A percentile compares a stretch with the other conserved stretches of the same genome.
Evolutionary conservation across 2,797 vertebrate species (phyloP).

Genomic region (Sandelia bainsii): DNA sequence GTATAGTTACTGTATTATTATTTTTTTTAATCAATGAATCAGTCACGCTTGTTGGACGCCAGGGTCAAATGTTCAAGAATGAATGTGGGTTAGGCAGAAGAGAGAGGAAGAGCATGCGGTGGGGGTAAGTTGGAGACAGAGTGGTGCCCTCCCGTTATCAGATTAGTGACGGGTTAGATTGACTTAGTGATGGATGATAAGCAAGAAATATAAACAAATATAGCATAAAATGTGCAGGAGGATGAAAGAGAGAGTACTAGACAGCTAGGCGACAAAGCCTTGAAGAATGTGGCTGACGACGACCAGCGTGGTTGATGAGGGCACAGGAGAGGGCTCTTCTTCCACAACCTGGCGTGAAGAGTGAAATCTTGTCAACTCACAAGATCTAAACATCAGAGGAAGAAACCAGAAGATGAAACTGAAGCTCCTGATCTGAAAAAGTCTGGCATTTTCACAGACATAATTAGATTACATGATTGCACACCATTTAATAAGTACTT

Average conservation of each 20-base stretch:
- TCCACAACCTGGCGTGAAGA: slow-evolving; percentile 10
- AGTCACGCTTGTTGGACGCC: slow-evolving; percentile 64
- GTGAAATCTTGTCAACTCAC: slow-evolving; percentile 28
- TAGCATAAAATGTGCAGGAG: slow-evolving; percentile 67
- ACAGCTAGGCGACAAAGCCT: slow-evolving; percentile 55
- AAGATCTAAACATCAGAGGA: slow-evolving; percentile 32
- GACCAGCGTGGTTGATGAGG: slow-evolving; percentile 21
- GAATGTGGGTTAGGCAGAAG: slow-evolving; percentile 67
- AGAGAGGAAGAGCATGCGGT: slow-evolving; percentile 60
- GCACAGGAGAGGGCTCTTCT: slow-evolving; percentile 32
- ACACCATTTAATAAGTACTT: slow-evolving; percentile 4
- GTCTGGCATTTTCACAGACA: slow-evolving; percentile 4
- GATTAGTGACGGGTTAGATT: slow-evolving; percentile 75
- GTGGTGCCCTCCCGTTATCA: slow-evolving; percentile 80
- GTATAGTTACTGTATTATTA: slow-evolving; percentile 58
- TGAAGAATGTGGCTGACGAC: slow-evolving; percentile 43
- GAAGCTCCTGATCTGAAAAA: neutral
- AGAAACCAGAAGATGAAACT: slow-evolving; percentile 9
- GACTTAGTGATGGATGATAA: slow-evolving; percentile 76
- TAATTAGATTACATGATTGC: slow-evolving; percentile 14
- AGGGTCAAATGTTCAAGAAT: slow-evolving; percentile 77
- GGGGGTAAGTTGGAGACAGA: slow-evolving; percentile 74
- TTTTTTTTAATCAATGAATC: slow-evolving; percentile 70
- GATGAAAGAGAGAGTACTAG: slow-evolving; percentile 55
- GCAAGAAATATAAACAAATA: slow-evolving; percentile 77